Base-by-base conservation (phyloP, 2,888 invertebrate genomes). In the Neoitamus cyanurus region DNA sequence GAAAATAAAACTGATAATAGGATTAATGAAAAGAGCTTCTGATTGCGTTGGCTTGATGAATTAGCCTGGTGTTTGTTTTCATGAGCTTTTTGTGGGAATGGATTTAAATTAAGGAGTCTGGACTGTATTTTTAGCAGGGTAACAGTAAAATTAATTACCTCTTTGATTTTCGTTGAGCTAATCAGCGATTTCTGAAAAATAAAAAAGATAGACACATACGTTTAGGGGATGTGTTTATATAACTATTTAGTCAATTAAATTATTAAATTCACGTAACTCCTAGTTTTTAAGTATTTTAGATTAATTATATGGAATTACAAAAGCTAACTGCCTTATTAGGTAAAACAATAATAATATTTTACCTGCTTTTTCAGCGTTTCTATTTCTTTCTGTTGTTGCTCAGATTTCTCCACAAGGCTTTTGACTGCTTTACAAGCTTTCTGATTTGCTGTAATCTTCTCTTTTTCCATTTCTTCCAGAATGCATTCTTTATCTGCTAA, bases 351-450 rank as follows among this genome's bases (percentile, higher is more conserved):
- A 20, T 25, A 9, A 20, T 1, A 58, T 58, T 58, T 20, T 31
- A 70, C 70, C 34, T 70, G 34, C 70, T 82, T 83, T 69, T 68
- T 30, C 13, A 91, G 85, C 84, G 87, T 87, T 28, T 88, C 88
- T 13, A 90, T 88, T 88, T 91, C 90, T 48, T 87, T 86, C 82
- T 90, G 88, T 70, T 90, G 89, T 46, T 88, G 88, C 86, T 89
- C 90, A 46, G 90, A 87, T 86, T 88, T 88, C 30, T 88, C 86
- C 88, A 89, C 88, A n/a, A 91, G 86, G 83, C 90, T 90, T 83
- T 90, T 89, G 73, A 91, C 89, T 28, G 89, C 89, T 84, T 89
- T 89, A 46, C 89, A 90, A 1, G 90, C 89, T 84, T 90, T 89
- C 11, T 91, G 90, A 83, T 90, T 89, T 28, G 89, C 88, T 37